Evolutionary conservation across 2,113 vertebrate genomes (phyloP).

Genomic region (Petroica traversi): DNA sequence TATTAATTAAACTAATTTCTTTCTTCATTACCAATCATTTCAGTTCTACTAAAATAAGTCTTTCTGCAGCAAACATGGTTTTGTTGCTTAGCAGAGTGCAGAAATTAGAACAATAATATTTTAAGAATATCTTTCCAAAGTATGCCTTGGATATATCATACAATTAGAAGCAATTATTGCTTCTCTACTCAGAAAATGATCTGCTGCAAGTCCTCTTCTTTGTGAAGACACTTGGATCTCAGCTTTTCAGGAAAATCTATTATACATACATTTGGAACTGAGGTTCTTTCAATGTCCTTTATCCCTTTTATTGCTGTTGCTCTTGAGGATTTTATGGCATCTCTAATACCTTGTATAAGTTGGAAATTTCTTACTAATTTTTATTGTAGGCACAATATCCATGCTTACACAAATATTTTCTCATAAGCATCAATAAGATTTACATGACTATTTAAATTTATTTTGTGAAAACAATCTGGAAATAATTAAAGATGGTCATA

Average conservation of each 20-base stretch:
- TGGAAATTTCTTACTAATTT: background rate
- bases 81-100: background rate
- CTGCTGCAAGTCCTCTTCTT: background rate
- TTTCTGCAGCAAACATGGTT: background rate
- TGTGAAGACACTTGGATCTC: background rate
- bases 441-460: background rate
- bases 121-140: background rate
- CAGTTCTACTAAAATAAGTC: background rate
- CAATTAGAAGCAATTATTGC: background rate
- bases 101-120: background rate
- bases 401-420: background rate
- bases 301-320: background rate
- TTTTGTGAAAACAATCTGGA: background rate
- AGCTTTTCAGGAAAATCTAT: background rate
- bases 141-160: background rate
- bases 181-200: background rate
- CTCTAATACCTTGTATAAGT: background rate
- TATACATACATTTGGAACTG: background rate
- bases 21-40: background rate
- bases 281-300: background rate
- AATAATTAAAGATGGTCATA: background rate
- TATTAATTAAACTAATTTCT: background rate
- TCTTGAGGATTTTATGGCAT: background rate
- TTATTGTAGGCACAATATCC: background rate
- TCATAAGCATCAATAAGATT: background rate